A percentile compares a stretch with the other conserved stretches of the same genome.
Evolutionary conservation across 1,140 invertebrate species (phyloP).

Genomic region (Cydia amplana): DNA sequence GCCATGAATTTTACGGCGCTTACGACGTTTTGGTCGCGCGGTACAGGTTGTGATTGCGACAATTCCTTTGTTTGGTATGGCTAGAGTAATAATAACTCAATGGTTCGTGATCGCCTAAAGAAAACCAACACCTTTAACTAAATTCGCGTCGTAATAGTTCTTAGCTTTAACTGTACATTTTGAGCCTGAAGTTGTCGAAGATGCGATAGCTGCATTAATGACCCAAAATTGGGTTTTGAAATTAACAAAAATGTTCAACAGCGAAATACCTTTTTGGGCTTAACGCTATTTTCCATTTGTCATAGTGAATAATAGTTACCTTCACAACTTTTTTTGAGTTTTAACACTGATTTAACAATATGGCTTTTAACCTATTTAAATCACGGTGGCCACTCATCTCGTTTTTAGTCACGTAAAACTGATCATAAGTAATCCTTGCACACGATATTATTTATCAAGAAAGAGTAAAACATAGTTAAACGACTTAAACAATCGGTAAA

Average conservation of each 20-base stretch:
- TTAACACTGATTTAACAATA: background rate
- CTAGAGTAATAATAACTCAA: no score
- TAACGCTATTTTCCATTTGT: no score
- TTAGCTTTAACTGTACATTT: conserved; percentile 46
- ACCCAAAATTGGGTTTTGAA: background rate
- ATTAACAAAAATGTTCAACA: no score
- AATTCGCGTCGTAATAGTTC: background rate
- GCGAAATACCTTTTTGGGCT: no score
- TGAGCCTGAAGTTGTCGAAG: conserved; percentile 41
- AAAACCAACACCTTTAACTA: conserved; percentile 12
- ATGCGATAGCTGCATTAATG: background rate
- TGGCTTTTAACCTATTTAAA: background rate
- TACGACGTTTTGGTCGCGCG: no score
- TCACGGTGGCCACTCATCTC: background rate
- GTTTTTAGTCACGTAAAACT: background rate
- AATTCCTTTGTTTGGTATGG: no score
- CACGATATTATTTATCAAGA: background rate
- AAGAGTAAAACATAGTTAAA: background rate
- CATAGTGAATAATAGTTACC: background rate
- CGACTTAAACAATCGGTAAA: no score
- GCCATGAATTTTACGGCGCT: no score
- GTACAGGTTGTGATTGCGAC: no score
- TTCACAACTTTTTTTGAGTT: background rate
- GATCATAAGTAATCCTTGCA: background rate
- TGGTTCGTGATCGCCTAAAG: background rate